Evolutionary conservation across 2,888 invertebrate genomes (phyloP).

Genomic region (Andrena flavipes): DNA sequence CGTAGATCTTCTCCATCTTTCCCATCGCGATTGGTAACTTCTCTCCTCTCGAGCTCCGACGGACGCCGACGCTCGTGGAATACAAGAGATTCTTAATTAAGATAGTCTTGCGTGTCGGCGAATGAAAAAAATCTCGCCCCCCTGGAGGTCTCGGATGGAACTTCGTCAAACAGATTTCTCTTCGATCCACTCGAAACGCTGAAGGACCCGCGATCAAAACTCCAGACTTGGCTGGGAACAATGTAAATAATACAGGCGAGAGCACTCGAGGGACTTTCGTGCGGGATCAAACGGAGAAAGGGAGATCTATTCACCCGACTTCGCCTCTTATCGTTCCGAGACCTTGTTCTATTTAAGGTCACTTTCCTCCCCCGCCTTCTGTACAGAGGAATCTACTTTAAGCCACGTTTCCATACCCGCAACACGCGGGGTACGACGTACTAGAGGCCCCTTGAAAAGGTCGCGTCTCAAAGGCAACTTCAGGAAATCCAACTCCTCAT

Average conservation of each 20-base stretch:
- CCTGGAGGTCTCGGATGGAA: neutral
- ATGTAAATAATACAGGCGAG: constrained; percentile 30
- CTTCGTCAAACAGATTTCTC: constrained; percentile 27
- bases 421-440: neutral
- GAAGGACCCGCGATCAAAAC: constrained; percentile 4
- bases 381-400: constrained; percentile 1
- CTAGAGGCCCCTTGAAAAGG: neutral
- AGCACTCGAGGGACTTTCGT: constrained; percentile 23
- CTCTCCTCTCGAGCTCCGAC: neutral
- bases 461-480: neutral
- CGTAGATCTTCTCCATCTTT: neutral
- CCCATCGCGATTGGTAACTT: neutral
- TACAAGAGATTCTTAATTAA: constrained; percentile 48
- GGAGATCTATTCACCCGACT: constrained; percentile 17
- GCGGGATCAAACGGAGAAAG: constrained; percentile 22
- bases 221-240: constrained; percentile 23
- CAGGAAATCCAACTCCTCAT: no score
- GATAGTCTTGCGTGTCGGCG: constrained; percentile 7
- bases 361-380: constrained; percentile 10
- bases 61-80: neutral
- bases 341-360: constrained; percentile 10
- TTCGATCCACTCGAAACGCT: neutral
- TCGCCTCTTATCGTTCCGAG: constrained; percentile 17
- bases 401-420: neutral
- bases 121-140: constrained; percentile 32